Evolutionary conservation across 2,113 vertebrate species (phyloP).

Genomic region (Triplophysa tibetana): DNA sequence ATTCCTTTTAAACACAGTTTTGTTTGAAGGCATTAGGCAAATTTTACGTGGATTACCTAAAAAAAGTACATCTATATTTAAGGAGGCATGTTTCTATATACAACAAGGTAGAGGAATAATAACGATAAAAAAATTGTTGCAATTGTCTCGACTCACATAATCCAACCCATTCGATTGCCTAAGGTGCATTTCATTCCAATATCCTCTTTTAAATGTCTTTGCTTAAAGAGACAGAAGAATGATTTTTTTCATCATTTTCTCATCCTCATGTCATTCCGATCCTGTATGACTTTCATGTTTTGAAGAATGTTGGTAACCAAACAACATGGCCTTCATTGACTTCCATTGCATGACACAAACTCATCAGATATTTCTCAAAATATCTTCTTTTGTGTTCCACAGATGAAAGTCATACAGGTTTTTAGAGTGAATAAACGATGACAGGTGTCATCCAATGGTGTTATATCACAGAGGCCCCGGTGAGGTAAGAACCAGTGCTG

Average conservation of each 20-base stretch:
- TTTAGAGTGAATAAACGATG: too few relatives aligned
- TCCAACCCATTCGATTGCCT: constrained; percentile 12
- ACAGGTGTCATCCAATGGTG: too few relatives aligned
- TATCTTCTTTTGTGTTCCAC: too few relatives aligned
- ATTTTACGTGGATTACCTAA: constrained; percentile 28
- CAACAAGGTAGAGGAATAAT: constrained; percentile 31
- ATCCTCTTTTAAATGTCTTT: constrained; percentile 42
- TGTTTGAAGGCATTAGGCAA: constrained; percentile 21
- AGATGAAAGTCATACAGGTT: too few relatives aligned
- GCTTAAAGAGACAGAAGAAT: constrained; percentile 18
- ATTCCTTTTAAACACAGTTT: constrained; percentile 19
- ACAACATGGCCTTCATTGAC: too few relatives aligned
- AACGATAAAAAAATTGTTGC: constrained; percentile 40
- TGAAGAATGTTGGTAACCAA: too few relatives aligned
- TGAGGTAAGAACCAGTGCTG: background rate
- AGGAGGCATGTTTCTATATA: constrained; percentile 32
- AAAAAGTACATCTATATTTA: constrained; percentile 21
- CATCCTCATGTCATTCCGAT: too few relatives aligned
- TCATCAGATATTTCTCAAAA: too few relatives aligned
- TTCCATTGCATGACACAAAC: too few relatives aligned
- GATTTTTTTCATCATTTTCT: too few relatives aligned
- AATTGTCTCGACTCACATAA: constrained; percentile 22
- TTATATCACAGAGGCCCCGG: background rate
- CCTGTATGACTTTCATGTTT: too few relatives aligned
- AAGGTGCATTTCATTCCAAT: constrained; percentile 26